Evolutionary conservation across 2,113 vertebrate species (phyloP).

Genomic region (Nerophis ophidion): DNA sequence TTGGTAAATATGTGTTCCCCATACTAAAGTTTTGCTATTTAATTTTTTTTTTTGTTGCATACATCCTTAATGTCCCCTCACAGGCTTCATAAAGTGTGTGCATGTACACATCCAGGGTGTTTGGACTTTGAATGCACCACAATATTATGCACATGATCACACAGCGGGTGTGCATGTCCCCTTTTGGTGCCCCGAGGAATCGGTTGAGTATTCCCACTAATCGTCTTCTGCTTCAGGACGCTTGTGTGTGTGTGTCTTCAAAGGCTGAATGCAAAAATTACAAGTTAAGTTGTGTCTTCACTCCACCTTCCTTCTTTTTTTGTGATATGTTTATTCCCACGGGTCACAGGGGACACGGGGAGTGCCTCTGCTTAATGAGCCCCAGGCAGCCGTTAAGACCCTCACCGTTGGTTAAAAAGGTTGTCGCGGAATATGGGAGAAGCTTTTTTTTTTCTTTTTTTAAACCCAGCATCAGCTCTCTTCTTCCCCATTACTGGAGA

Average conservation of each 20-base stretch:
- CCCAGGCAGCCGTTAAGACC: slow-evolving; percentile 36
- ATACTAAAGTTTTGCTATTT: no score
- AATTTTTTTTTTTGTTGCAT: slow-evolving; percentile 1
- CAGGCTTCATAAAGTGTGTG: no score
- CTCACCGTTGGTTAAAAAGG: slow-evolving; percentile 43
- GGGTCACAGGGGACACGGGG: slow-evolving; percentile 29
- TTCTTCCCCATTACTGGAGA: slow-evolving; percentile 42
- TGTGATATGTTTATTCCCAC: slow-evolving; percentile 11
- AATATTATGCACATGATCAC: slow-evolving; percentile 24
- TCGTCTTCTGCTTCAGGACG: slow-evolving; percentile 72
- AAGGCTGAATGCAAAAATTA: slow-evolving; percentile 72
- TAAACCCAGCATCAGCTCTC: slow-evolving; percentile 18
- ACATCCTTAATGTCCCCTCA: neutral
- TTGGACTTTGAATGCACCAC: slow-evolving; percentile 14
- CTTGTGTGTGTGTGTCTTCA: slow-evolving; percentile 70
- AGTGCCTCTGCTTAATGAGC: slow-evolving; percentile 45
- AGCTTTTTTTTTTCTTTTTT: neutral
- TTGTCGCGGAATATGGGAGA: neutral
- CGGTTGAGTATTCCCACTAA: slow-evolving; percentile 74
- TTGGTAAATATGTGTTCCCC: no score
- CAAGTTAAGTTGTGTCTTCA: slow-evolving; percentile 60
- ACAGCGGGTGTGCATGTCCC: slow-evolving; percentile 48
- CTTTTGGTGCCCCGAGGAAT: slow-evolving; percentile 61
- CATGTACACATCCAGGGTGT: no score
- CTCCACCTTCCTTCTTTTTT: slow-evolving; percentile 49